A percentile compares a stretch with the other conserved stretches of the same genome.
Evolutionary conservation across 1,140 invertebrate genomes (phyloP).

Genomic region (Micrasema minimum): DNA sequence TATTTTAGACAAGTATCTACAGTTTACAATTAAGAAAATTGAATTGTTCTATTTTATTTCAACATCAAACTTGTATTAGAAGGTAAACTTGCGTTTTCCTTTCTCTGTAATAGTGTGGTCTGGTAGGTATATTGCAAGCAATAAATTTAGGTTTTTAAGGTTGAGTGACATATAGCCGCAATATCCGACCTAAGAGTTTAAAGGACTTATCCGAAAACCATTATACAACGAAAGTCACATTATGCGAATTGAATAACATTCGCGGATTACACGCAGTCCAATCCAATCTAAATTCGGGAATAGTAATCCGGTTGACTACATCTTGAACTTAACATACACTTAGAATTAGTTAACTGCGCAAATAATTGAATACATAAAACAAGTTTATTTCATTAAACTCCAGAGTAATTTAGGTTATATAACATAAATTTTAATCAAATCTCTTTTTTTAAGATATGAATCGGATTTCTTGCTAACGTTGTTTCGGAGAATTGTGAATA

Average conservation of each 20-base stretch:
- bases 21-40: too few species aligned
- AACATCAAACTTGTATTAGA: too few species aligned
- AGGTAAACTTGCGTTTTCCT: too few species aligned
- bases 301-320: conserved; percentile 33
- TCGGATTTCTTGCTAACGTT: too few species aligned
- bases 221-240: conserved; percentile 48
- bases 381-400: conserved; percentile 1
- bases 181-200: conserved; percentile 47
- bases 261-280: conserved; percentile 43
- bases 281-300: conserved; percentile 41
- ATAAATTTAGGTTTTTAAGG: conserved; percentile 43
- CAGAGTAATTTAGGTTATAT: conserved; percentile 1
- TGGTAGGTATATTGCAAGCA: conserved; percentile 16
- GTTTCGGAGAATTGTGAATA: too few species aligned
- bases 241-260: conserved; percentile 54
- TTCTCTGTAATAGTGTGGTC: too few species aligned
- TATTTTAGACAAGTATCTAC: too few species aligned
- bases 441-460: too few species aligned
- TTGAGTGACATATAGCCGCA: conserved; percentile 45
- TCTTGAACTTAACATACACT: conserved; percentile 8
- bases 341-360: conserved; percentile 3
- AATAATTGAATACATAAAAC: conserved; percentile 16
- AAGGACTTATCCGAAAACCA: conserved; percentile 49
- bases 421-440: conserved; percentile 8
- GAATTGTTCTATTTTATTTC: too few species aligned